Base-by-base conservation (phyloP, 2,113 vertebrate genomes). In the Engystomops pustulosus region DNA sequence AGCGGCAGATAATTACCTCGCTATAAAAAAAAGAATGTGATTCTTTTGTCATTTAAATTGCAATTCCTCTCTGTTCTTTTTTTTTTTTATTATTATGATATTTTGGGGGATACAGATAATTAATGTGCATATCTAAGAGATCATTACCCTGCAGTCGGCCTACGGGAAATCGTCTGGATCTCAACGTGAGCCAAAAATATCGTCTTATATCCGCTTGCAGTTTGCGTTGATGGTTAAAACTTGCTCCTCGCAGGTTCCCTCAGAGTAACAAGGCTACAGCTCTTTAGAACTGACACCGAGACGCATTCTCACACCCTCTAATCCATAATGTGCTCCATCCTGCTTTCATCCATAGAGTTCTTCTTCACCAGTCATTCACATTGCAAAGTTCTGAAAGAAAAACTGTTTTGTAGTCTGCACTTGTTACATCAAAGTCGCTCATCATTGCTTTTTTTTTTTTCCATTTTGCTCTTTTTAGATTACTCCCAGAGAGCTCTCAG, bases 21-120 rank as follows among this genome's bases (percentile, higher is more conserved):
- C 91, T 90, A 86, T 89, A 89, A 90, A 58, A 95, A 93, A 95
- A 93, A 92, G 92, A 88, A 91, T 87, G 82, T 87, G 88, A 90
- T 94, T 93, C 93, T 95, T 94, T 95, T 62, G 92, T 93, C 92
- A 94, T 95, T 95, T 93, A 94, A 94, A 94, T 94, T 89, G 82
- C 84, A 83, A 85, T 88, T 91, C 47, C 68, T 71, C 41, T 81
- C 71, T 83, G 65, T 27, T 85, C 14, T 79, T 85, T 89, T 6
- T 41, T 44, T n/a, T n/a, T 51, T 76, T 83, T 49, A 34, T 83
- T 70, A 70, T 76, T 36, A 83, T 84, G 32, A 70, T 74, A 45
- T 71, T 67, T 45, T 85, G 41, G 88, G 88, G 91, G 89, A 90
- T 89, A 86, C 87, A 90, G 86, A 86, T 91, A 94, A 94, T 93